Conservation (phyloP, 1,140 invertebrate genomes). For the Bombus vancouverensis region DNA sequence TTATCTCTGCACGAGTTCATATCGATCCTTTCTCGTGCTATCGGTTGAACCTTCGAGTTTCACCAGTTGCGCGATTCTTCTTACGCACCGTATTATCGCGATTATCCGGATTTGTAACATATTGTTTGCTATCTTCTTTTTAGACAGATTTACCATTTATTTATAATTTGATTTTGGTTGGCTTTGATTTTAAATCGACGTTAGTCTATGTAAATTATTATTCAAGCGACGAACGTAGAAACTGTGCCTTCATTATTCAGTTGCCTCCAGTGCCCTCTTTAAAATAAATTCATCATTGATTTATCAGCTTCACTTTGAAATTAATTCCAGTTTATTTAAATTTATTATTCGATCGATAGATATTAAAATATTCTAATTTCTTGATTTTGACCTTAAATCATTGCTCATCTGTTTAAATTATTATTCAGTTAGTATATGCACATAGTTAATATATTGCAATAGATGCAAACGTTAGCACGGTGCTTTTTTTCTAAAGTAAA, state of each 20-base stretch:
- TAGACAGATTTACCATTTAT: neutral
- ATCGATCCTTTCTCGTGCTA: neutral
- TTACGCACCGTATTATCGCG: too few relatives aligned
- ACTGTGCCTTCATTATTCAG: too few relatives aligned
- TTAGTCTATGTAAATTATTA: neutral
- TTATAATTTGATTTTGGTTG: too few relatives aligned
- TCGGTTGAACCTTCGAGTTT: neutral
- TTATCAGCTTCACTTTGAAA: neutral
- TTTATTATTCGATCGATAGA: neutral
- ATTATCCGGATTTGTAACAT: too few relatives aligned
- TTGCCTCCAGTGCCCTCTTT: neutral
- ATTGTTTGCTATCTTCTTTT: neutral
- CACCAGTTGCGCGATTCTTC: too few relatives aligned
- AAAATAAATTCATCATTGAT: neutral
- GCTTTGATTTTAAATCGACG: neutral
- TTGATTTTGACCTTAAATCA: too few relatives aligned
- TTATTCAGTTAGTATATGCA: neutral
- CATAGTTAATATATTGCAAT: too few relatives aligned
- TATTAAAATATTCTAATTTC: neutral
- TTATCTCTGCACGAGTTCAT: conserved; percentile 15
- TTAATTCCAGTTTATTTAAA: neutral
- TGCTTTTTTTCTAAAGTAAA: neutral
- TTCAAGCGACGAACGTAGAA: neutral
- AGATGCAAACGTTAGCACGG: neutral
- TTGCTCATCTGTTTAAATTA: neutral